phyloP scores from a whole-genome alignment of 2,888 invertebrate genomes.

The Galerucella pusilla region DNA sequence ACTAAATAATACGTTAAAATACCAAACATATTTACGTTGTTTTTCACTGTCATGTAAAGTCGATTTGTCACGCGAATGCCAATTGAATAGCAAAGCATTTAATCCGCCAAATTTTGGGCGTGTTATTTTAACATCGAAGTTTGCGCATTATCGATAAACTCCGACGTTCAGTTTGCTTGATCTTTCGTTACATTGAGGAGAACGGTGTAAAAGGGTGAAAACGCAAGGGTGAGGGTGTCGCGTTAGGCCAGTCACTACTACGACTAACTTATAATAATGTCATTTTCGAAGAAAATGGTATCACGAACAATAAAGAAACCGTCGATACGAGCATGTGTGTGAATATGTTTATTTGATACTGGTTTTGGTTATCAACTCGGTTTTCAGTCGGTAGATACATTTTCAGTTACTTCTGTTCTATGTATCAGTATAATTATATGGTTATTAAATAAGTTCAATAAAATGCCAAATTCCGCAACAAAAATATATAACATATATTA shows the following conservation, averaged over 20 bases:
- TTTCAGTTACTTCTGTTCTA: no score
- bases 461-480: no score
- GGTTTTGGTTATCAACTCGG: no score
- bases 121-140: constrained; percentile 24
- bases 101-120: constrained; percentile 28
- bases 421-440: no score
- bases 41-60: neutral
- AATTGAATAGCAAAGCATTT: neutral
- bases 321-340: no score
- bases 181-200: constrained; percentile 5
- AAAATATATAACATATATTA: no score
- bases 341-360: no score
- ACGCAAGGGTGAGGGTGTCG: constrained; percentile 16
- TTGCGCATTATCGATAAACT: constrained; percentile 31
- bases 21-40: neutral
- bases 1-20: neutral
- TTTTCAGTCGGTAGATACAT: no score
- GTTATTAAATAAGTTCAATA: no score
- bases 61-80: neutral
- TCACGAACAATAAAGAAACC: no score
- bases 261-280: neutral
- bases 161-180: constrained; percentile 25
- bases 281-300: neutral
- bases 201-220: neutral
- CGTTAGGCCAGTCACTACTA: constrained; percentile 9